phyloP scores from a whole-genome alignment of 2,113 vertebrate genomes.

The Cochlearius cochlearius region DNA sequence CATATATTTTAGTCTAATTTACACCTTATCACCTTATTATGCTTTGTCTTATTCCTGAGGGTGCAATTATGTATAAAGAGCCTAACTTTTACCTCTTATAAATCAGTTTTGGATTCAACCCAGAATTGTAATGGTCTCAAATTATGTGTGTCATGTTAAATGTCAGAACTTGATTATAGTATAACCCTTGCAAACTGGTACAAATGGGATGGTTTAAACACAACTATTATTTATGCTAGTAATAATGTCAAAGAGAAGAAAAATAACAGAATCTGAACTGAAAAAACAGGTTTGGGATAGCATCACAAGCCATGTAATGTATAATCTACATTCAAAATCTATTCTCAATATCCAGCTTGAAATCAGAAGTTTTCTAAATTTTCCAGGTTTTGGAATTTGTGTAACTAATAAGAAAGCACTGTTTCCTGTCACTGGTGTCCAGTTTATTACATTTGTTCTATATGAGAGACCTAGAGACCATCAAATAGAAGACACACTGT shows the following conservation, averaged over 20 bases:
- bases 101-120: conserved; percentile 16
- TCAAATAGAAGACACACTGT: background rate
- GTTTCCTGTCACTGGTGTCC: background rate
- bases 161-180: background rate
- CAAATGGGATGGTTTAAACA: background rate
- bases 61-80: background rate
- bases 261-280: background rate
- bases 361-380: background rate
- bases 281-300: background rate
- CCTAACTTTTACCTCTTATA: background rate
- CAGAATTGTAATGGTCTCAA: background rate
- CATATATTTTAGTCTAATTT: background rate
- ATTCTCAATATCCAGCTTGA: background rate
- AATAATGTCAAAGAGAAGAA: background rate
- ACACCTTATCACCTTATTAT: conserved; percentile 6
- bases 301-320: background rate
- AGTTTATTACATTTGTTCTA: background rate
- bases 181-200: background rate
- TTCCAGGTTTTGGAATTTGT: background rate
- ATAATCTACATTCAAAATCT: background rate
- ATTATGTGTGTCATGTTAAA: background rate
- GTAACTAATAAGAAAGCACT: background rate
- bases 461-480: background rate
- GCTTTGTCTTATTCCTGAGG: conserved; percentile 2
- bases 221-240: background rate